Evolutionary conservation across 2,797 vertebrate species (phyloP), one percentile per base, ranked within the genome.

Genomic region (Chromis chromis): DNA sequence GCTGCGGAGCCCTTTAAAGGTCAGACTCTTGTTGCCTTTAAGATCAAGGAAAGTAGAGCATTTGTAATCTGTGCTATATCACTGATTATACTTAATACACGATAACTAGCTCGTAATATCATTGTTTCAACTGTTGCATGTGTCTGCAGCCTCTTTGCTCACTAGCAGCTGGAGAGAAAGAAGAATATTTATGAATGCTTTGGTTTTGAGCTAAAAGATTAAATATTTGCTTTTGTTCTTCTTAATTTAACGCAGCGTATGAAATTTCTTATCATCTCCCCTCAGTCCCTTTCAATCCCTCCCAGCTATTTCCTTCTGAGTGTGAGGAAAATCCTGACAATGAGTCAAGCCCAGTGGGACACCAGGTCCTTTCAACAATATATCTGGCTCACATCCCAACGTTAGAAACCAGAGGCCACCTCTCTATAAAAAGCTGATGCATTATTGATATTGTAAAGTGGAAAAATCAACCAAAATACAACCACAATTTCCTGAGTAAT

Each of bases 311-410:
- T 88, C 84, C 84, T 73, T 65, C 28, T 16, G 17, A 73, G 57
- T 44, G 10, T 27, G 14, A 74, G 78, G 33, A 74, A 90, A 84
- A 74, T 63, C 81, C 67, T 52, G 62, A 79, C 69, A 83, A 75
- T 74, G 64, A 86, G 24, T 74, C 57, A 74, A 77, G 75, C 75
- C 85, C 80, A 57, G 66, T 52, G 75, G 82, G 85, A 81, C 22
- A 7, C 42, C 4, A n/a, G 46, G 39, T 76, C 67, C 33, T 64
- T 85, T 57, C 59, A 84, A 81, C 85, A 89, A 83, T 70, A 21
- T 65, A 61, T 46, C 74, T 87, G 82, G 85, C 78, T 74, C 65
- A 52, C 50, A 56, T 76, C 80, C 85, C 81, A 81, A 50, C 4
- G 3, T 25, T 44, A 61, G 21, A n/a, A 69, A 59, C 60, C 36